These are phyloP conservation scores for Myotis brandtii DNA, from an alignment of 2,113 vertebrate genomes.

Conservation along the genomic window DNA sequence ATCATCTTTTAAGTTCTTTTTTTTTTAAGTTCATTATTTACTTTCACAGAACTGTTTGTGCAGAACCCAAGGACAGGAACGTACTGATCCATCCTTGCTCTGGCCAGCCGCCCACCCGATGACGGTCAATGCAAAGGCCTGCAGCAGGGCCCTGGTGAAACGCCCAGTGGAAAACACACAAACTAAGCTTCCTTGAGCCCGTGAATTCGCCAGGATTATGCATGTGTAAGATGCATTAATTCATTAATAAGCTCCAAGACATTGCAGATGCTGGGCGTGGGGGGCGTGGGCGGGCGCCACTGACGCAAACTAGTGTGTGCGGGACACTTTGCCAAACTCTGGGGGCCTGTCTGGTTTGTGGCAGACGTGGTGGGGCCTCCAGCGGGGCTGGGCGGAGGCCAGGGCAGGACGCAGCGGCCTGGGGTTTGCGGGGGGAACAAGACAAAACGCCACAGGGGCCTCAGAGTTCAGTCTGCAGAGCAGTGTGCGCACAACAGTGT, in stretches of 20 bases:
- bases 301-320: slow-evolving; percentile 12
- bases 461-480: neutral
- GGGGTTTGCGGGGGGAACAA: neutral
- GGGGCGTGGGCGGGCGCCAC: neutral
- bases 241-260: slow-evolving; percentile 5
- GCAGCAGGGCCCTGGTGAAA: neutral
- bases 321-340: slow-evolving; percentile 24
- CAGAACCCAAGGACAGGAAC: slow-evolving; percentile 1
- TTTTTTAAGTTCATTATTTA: slow-evolving; percentile 34
- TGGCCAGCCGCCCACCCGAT: slow-evolving; percentile 11
- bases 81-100: neutral
- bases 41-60: slow-evolving; percentile 58
- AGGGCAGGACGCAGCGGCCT: neutral
- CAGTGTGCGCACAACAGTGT: fast-evolving
- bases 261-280: slow-evolving; percentile 68
- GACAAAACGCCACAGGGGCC: neutral
- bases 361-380: slow-evolving; percentile 20
- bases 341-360: slow-evolving; percentile 2
- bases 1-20: neutral
- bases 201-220: neutral
- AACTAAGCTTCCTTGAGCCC: neutral
- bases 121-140: neutral
- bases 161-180: neutral
- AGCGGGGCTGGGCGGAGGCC: neutral
- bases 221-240: slow-evolving; percentile 8